Percentiles rank a stretch among this genome's conserved stretches.
These are phyloP conservation scores for Neelides folsomi DNA, from an alignment of 2,888 invertebrate genomes.

Conservation along the genomic window DNA sequence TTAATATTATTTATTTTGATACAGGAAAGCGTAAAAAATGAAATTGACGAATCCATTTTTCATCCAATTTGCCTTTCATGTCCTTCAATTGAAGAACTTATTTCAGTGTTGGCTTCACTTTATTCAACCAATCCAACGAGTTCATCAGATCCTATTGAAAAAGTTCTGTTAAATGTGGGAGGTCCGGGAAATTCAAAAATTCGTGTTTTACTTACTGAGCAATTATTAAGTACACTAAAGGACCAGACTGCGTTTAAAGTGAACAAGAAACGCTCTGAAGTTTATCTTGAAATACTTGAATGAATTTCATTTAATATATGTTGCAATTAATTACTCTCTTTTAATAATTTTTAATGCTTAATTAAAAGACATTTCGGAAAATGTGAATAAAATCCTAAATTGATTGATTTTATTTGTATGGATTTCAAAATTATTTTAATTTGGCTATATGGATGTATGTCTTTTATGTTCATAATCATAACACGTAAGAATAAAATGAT, in stretches of 20 bases:
- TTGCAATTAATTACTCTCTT: no score
- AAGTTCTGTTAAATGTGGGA: conserved; percentile 26
- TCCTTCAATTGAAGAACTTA: conserved; percentile 30
- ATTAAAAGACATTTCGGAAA: no score
- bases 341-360: no score
- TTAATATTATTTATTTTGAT: background rate
- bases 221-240: conserved; percentile 29
- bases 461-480: no score
- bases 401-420: no score
- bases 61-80: conserved; percentile 32
- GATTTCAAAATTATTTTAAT: no score
- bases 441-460: no score
- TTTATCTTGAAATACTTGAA: conserved; percentile 28
- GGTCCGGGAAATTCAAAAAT: conserved; percentile 26
- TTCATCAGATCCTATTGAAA: conserved; percentile 22
- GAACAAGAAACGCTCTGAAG: conserved; percentile 25
- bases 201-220: conserved; percentile 28
- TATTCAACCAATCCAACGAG: conserved; percentile 20
- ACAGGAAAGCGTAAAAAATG: background rate
- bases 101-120: conserved; percentile 24
- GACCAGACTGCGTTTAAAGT: conserved; percentile 32
- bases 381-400: no score
- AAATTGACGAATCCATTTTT: conserved; percentile 12
- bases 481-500: no score
- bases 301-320: no score